Evolutionary conservation across 2,888 invertebrate species (phyloP).

Genomic region (Deroplatys truncata): DNA sequence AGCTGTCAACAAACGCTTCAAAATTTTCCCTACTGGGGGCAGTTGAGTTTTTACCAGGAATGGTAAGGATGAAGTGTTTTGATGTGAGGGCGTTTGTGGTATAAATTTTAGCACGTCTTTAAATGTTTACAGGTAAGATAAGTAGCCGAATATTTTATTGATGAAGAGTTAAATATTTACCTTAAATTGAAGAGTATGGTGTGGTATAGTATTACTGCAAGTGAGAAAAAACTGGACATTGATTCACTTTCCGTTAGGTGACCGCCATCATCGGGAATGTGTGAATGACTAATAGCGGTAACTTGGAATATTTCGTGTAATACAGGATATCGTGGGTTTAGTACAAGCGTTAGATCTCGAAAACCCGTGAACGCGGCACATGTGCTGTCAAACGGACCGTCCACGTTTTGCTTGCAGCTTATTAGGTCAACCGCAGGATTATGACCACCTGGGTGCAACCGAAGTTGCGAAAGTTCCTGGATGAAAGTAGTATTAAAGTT

Average conservation of each 20-base stretch:
- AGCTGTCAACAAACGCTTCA: not conserved
- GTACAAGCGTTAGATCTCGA: not conserved
- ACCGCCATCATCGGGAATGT: constrained; percentile 29
- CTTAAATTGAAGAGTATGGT: not conserved
- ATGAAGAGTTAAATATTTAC: not conserved
- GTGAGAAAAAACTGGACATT: constrained; percentile 12
- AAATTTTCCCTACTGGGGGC: constrained; percentile 21
- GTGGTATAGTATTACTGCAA: not conserved
- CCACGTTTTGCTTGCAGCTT: not conserved
- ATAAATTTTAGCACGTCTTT: constrained; percentile 22
- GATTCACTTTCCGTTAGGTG: constrained; percentile 32
- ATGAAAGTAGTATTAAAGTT: not conserved
- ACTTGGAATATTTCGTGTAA: constrained; percentile 11
- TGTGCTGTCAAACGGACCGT: not conserved
- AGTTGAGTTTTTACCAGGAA: constrained; percentile 8
- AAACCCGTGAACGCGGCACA: not conserved
- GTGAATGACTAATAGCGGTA: constrained; percentile 26
- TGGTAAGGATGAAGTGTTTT: constrained; percentile 18
- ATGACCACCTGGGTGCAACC: constrained; percentile 9
- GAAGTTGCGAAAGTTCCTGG: not conserved
- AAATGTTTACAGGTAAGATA: constrained; percentile 28
- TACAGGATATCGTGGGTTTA: not conserved
- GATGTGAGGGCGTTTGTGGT: constrained; percentile 23
- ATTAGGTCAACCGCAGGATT: not conserved
- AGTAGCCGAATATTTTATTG: not conserved